These are phyloP conservation scores for Orthosia incerta DNA, from an alignment of 2,888 invertebrate species.

Conservation along the genomic window DNA sequence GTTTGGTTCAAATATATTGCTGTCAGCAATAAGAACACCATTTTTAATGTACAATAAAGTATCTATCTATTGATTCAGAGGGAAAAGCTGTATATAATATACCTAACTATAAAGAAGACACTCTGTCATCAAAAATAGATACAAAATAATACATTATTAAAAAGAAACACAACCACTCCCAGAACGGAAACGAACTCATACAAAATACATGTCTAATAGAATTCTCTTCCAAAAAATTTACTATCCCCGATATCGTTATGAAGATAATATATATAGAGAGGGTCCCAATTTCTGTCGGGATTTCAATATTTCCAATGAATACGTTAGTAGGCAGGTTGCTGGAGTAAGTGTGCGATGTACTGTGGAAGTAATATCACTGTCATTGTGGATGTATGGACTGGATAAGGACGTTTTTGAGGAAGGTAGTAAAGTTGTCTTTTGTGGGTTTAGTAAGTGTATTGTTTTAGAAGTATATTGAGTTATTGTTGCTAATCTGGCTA, in stretches of 20 bases:
- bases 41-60: too few relatives aligned
- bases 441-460: background rate
- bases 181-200: constrained; percentile 33
- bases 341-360: constrained; percentile 35
- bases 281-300: constrained; percentile 69
- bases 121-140: background rate
- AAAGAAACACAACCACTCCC: constrained; percentile 26
- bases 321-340: constrained; percentile 69
- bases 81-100: background rate
- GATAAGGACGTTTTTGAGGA: background rate
- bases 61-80: background rate
- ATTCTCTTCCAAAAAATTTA: constrained; percentile 50
- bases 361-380: constrained; percentile 33
- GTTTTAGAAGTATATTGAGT: background rate
- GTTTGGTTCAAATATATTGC: too few relatives aligned
- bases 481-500: background rate
- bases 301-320: constrained; percentile 78
- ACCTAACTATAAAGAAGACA: background rate
- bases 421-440: background rate
- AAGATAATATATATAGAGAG: constrained; percentile 69
- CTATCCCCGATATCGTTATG: constrained; percentile 52
- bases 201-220: constrained; percentile 53
- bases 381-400: constrained; percentile 42
- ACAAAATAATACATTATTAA: constrained; percentile 27
- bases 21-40: too few relatives aligned